Evolutionary conservation across 2,797 vertebrate genomes (phyloP).

Genomic region (Mus caroli): DNA sequence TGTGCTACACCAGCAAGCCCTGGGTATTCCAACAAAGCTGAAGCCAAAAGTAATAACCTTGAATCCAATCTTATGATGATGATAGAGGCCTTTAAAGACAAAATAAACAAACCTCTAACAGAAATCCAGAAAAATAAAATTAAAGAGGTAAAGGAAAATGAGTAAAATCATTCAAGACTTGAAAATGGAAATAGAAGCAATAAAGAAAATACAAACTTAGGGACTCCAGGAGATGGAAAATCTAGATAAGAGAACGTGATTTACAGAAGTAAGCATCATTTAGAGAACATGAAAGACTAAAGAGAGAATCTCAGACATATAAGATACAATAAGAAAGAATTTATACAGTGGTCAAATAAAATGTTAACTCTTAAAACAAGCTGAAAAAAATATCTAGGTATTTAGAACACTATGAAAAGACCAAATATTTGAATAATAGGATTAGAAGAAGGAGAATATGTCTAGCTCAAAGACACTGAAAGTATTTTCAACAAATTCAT

Average conservation of each 20-base stretch:
- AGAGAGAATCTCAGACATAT: not conserved
- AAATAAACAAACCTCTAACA: not conserved
- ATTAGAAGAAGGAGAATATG: not conserved
- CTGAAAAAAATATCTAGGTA: not conserved
- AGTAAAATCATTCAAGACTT: not conserved
- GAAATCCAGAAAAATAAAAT: not conserved
- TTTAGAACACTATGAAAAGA: not conserved
- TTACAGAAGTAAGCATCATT: not conserved
- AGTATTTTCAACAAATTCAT: not conserved
- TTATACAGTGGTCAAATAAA: not conserved
- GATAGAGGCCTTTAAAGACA: not conserved
- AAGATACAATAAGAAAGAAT: not conserved
- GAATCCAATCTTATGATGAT: not conserved
- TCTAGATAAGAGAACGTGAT: not conserved
- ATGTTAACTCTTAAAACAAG: not conserved
- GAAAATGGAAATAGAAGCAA: not conserved
- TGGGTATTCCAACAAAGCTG: not conserved
- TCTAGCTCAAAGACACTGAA: not conserved
- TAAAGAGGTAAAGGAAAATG: not conserved
- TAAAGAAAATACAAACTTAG: not conserved
- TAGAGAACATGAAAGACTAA: not conserved
- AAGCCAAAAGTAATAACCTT: not conserved
- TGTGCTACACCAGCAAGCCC: not conserved
- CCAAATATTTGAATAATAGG: not conserved
- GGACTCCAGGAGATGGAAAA: not conserved